Base-by-base conservation (phyloP, 2,797 vertebrate genomes). In the Rhynchonycteris naso region DNA sequence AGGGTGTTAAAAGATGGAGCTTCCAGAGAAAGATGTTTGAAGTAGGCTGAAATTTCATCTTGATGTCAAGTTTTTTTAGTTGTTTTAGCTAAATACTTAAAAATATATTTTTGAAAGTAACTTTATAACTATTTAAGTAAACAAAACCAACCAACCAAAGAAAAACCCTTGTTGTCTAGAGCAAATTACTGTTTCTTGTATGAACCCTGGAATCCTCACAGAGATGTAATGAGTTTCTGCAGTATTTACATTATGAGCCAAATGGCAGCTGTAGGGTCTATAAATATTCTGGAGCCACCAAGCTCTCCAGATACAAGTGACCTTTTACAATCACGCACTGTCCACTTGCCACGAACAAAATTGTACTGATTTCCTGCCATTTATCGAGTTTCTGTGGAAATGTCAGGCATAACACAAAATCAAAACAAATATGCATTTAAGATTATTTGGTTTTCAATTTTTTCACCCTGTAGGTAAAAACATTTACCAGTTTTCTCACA, bases 361-460 rank as follows among this genome's bases (percentile, higher is more conserved):
- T 56, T 84, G 2, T 75, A 30, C 28, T 54, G 28, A 58, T 89
- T 93, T 89, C 52, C 75, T 59, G 18, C 28, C 13, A 2, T 65
- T 8, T 28, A 92, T 28, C 35, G 14, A 38, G 43, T 54, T 80
- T 7, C n/a, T 80, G 7, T 72, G 22, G 87, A 89, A 93, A 66
- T n/a, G 8, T 71, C 66, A 95, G 33, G 5, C 2, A 74, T 58
- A 63, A 78, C 24, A 81, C 4, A 65, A 80, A 26, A 80, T 87
- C 7, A 71, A 93, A 93, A 86, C 56, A 87, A 87, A 79, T 59
- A 74, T 15, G 56, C 2, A 0, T 24, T 66, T 88, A 15, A 16
- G 9, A 19, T 90, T 38, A 33, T 66, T 95, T 89, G n/a, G 3
- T 78, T 89, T 95, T 87, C 26, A 28, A 1, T 54, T 88, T 93